These are phyloP conservation scores for Takifugu ocellatus DNA, from an alignment of 2,797 vertebrate species.

Conservation along the genomic window DNA sequence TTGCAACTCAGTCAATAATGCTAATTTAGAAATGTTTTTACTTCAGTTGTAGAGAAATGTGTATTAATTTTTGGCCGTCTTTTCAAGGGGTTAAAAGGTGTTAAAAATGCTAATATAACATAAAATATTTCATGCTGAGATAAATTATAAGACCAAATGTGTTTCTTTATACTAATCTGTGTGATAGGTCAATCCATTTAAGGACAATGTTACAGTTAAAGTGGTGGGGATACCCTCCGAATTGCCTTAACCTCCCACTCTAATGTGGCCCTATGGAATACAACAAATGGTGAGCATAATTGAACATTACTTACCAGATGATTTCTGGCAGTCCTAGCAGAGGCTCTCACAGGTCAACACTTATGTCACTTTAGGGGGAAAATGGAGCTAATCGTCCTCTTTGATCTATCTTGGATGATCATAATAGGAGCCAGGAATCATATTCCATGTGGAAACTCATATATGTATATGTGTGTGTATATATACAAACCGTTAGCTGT, in stretches of 20 bases:
- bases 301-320: slow-evolving; percentile 82
- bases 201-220: slow-evolving; percentile 88
- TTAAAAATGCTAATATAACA: slow-evolving; percentile 82
- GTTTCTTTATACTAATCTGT: slow-evolving; percentile 88
- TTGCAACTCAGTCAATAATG: slow-evolving; percentile 96
- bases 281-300: slow-evolving; percentile 89
- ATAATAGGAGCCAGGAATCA: slow-evolving; percentile 66
- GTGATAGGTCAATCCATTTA: slow-evolving; percentile 89
- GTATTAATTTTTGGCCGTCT: slow-evolving; percentile 84
- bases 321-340: slow-evolving; percentile 65
- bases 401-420: slow-evolving; percentile 73
- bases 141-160: slow-evolving; percentile 88
- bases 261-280: slow-evolving; percentile 81
- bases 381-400: slow-evolving; percentile 62
- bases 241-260: slow-evolving; percentile 83
- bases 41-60: slow-evolving; percentile 84
- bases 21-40: slow-evolving; percentile 84
- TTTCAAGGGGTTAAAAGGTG: slow-evolving; percentile 83
- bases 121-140: slow-evolving; percentile 82
- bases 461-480: too few species aligned
- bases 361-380: slow-evolving; percentile 65
- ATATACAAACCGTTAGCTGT: too few species aligned
- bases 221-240: slow-evolving; percentile 87
- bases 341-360: slow-evolving; percentile 67
- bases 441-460: slow-evolving; percentile 39